Evolutionary conservation across 2,797 vertebrate genomes (phyloP).

Genomic region (Anableps anableps): DNA sequence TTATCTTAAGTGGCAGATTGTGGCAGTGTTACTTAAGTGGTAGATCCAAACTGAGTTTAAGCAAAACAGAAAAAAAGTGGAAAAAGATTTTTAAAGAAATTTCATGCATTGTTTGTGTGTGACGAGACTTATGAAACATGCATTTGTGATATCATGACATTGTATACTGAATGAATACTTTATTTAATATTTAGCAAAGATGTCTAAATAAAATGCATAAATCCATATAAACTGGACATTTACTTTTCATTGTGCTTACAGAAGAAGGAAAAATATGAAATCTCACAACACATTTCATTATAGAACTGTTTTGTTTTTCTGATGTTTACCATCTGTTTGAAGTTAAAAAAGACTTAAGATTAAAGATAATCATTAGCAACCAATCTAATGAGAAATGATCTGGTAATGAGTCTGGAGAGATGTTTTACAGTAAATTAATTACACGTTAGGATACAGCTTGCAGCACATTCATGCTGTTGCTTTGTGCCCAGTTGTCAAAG

Average conservation of each 20-base stretch:
- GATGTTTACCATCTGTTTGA: background rate
- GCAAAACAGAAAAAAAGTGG: background rate
- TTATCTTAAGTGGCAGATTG: background rate
- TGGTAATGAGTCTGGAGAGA: background rate
- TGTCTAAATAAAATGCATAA: background rate
- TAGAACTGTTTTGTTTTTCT: background rate
- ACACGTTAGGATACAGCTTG: constrained; percentile 3
- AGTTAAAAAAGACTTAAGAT: background rate
- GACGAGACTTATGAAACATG: background rate
- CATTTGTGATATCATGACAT: background rate
- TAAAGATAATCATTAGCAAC: background rate
- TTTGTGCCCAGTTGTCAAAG: background rate
- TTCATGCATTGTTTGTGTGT: background rate
- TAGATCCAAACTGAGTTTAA: background rate
- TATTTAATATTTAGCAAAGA: background rate
- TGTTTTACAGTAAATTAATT: constrained; percentile 2
- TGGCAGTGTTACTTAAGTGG: too few species aligned
- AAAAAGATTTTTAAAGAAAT: background rate
- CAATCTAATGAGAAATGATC: constrained; percentile 1
- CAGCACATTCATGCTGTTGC: background rate
- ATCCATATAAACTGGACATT: background rate
- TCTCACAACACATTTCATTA: background rate
- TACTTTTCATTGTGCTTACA: background rate
- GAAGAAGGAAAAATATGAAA: background rate
- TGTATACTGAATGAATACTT: background rate